phyloP scores from a whole-genome alignment of 2,113 vertebrate genomes.

The Loxodonta africana region DNA sequence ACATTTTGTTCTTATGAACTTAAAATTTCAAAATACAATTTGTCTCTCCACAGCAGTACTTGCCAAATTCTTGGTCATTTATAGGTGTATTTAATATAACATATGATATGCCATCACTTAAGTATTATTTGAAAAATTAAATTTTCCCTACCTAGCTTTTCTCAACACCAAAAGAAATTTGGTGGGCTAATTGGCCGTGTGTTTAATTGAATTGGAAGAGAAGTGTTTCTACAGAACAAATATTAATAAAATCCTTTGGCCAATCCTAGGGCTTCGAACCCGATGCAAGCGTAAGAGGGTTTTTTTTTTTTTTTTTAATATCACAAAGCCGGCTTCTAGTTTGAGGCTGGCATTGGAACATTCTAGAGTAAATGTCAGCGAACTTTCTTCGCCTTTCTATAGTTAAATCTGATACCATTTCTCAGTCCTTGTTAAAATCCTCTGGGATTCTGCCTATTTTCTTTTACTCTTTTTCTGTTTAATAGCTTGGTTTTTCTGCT shows the following conservation, averaged over 20 bases:
- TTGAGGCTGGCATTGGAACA: background rate
- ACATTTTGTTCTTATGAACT: conserved; percentile 21
- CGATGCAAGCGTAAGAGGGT: background rate
- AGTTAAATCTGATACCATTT: background rate
- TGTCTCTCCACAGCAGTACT: background rate
- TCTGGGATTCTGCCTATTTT: background rate
- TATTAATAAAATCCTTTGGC: conserved; percentile 12
- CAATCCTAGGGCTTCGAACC: background rate
- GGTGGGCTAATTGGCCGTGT: background rate
- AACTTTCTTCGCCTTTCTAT: background rate
- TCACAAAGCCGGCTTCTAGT: conserved; percentile 18
- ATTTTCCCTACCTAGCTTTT: background rate
- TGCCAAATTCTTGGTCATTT: background rate
- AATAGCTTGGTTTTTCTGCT: background rate
- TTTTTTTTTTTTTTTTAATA: background rate
- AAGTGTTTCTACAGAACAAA: background rate
- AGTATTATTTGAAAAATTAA: conserved; percentile 4
- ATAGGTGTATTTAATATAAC: background rate
- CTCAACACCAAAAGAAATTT: background rate
- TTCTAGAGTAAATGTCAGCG: background rate
- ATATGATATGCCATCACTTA: background rate
- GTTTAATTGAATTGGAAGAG: conserved; percentile 17
- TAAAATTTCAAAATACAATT: conserved; percentile 19
- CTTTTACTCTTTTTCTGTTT: background rate
- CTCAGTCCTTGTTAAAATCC: background rate